A percentile compares a stretch with the other conserved stretches of the same genome.
Evolutionary conservation across 1,140 invertebrate genomes (phyloP).

Genomic region (Galleria mellonella): DNA sequence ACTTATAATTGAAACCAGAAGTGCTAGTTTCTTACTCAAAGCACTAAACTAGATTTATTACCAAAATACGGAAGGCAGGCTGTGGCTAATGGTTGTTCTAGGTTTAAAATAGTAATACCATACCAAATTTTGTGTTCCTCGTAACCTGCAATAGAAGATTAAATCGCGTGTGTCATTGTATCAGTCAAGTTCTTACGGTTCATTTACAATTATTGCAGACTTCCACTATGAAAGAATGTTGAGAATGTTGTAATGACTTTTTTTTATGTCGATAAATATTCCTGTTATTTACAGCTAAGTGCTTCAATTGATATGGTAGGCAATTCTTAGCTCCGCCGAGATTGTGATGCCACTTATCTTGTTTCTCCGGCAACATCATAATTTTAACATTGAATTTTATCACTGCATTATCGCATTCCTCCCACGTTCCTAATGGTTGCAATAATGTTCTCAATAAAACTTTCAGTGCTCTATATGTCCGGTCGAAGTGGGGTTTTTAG

Average conservation of each 20-base stretch:
- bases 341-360: neutral
- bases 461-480: neutral
- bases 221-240: neutral
- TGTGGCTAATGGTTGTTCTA: too few species aligned
- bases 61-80: too few species aligned
- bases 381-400: conserved; percentile 1
- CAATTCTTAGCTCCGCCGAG: too few species aligned
- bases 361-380: neutral
- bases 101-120: too few species aligned
- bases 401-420: conserved; percentile 1
- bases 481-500: neutral
- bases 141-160: too few species aligned
- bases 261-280: neutral
- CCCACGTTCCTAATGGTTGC: conserved; percentile 1
- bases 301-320: neutral
- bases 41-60: too few species aligned
- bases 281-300: neutral
- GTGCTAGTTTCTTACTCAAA: too few species aligned
- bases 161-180: too few species aligned
- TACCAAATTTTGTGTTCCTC: too few species aligned
- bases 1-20: too few species aligned
- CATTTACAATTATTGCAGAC: neutral
- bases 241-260: neutral
- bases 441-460: neutral
- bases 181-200: neutral